Evolutionary conservation across 2,113 vertebrate species (phyloP), one percentile per base, ranked within the genome.

Genomic region (Neopipo cinnamomea): DNA sequence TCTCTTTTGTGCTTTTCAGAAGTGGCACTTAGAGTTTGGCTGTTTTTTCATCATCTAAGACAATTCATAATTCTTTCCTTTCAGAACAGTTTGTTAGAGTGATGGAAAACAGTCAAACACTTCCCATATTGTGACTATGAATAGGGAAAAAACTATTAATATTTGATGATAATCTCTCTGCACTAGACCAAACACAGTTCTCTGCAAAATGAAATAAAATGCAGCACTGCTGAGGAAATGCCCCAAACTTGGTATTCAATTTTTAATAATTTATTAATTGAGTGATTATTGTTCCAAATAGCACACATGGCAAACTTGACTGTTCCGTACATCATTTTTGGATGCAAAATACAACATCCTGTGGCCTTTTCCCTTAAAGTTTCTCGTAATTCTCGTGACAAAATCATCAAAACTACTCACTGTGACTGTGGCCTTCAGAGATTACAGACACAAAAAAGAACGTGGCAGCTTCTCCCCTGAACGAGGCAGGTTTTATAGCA

Each of bases 81-180:
- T 47, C 79, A 47, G 63, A 74, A 19, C 28, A 71, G 53, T 80
- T 94, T 55, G 70, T 91, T 55, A 73, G 28, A 68, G 61, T 44
- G 89, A 88, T 84, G 85, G 82, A 88, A 96, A 94, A 71, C 82
- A 95, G 59, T 93, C 85, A 71, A 88, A 71, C 46, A 10, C 67
- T 83, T 58, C 66, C 28, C 84, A 35, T 91, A 15, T 63, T 44
- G 35, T 83, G 81, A 53, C 67, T 89, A 49, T 59, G 85, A 87
- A 80, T 44, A 62, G 21, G 55, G 67, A 44, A 84, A 84, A 73
- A 94, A 21, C 46, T 28, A 50, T 94, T 88, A 95, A 94, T 96
- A 84, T 75, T 94, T 93, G 39, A 88, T 95, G 75, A 49, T 59
- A 73, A 66, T 90, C 88, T 84, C 95, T 28, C 82, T 92, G 68